Conservation (phyloP, 2,888 invertebrate species). For the Meganola albula region DNA sequence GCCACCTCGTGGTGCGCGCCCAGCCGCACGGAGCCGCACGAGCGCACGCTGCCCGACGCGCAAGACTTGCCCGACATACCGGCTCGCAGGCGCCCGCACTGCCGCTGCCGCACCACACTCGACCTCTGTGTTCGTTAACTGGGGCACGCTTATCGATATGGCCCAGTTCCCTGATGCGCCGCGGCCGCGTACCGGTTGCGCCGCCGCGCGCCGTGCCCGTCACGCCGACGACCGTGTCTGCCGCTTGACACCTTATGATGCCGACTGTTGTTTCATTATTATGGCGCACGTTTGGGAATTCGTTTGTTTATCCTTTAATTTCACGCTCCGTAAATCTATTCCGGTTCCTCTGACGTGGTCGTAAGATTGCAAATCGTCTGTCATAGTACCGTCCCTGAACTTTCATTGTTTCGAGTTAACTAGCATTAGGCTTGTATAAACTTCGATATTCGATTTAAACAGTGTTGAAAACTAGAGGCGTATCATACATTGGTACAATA, state of each 20-base stretch:
- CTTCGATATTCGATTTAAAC: conserved; percentile 16
- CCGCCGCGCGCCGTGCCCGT: conserved; percentile 59
- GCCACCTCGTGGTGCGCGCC: conserved; percentile 68
- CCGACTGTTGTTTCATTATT: conserved; percentile 71
- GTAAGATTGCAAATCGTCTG: conserved; percentile 60
- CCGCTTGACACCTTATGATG: conserved; percentile 68
- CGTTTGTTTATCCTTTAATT: conserved; percentile 78
- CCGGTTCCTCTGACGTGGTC: conserved; percentile 67
- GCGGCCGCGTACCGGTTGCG: conserved; percentile 40
- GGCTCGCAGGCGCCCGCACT: conserved; percentile 47
- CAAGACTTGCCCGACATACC: conserved; percentile 79
- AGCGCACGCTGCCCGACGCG: conserved; percentile 75
- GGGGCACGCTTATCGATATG: conserved; percentile 72
- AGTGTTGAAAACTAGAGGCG: conserved; percentile 9
- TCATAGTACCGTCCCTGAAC: conserved; percentile 52
- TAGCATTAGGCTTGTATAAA: conserved; percentile 34
- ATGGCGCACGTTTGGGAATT: conserved; percentile 61
- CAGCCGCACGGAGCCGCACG: conserved; percentile 62
- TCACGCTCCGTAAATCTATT: conserved; percentile 68
- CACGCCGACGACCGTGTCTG: conserved; percentile 66
- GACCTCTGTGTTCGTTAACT: no score
- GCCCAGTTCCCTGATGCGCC: conserved; percentile 65
- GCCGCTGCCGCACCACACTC: conserved; percentile 37
- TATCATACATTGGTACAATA: not conserved
- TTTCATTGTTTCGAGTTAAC: conserved; percentile 55